Evolutionary conservation across 2,888 invertebrate species (phyloP).

Genomic region (Empis livida): DNA sequence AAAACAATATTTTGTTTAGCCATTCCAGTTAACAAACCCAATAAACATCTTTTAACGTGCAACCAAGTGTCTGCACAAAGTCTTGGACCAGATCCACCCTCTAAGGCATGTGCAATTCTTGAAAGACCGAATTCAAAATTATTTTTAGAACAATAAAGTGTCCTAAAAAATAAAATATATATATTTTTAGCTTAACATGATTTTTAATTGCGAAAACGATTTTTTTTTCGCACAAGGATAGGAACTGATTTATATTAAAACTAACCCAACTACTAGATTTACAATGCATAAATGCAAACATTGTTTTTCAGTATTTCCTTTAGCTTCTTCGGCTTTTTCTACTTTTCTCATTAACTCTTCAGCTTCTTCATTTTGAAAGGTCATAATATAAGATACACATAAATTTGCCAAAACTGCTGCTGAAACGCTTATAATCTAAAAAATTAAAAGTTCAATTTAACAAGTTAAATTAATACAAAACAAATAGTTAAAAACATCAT

Average conservation of each 20-base stretch:
- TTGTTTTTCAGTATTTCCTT: constrained; percentile 74
- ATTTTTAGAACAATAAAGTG: constrained; percentile 94
- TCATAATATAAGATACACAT: constrained; percentile 99
- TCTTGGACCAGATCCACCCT: constrained; percentile 42
- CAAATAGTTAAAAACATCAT: constrained; percentile 43
- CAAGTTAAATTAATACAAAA: too few relatives aligned
- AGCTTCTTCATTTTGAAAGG: constrained; percentile 95
- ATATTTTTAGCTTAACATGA: too few relatives aligned
- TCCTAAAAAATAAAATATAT: constrained; percentile 43
- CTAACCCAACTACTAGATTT: constrained; percentile 89
- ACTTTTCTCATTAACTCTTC: constrained; percentile 98
- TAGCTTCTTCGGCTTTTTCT: constrained; percentile 92
- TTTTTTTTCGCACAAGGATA: too few relatives aligned
- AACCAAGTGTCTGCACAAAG: constrained; percentile 98
- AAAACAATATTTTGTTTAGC: constrained; percentile 75
- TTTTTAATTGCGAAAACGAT: too few relatives aligned
- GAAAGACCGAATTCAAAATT: constrained; percentile 99
- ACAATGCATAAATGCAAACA: constrained; percentile 97
- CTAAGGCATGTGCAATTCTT: constrained; percentile 86
- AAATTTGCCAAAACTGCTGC: constrained; percentile 97
- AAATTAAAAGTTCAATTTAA: constrained; percentile 10
- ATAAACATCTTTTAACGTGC: constrained; percentile 90
- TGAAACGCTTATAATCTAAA: constrained; percentile 78
- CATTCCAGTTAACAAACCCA: constrained; percentile 73
- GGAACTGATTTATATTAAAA: background rate